Evolutionary conservation across 2,797 vertebrate genomes (phyloP).

Genomic region (Propithecus perrieri): DNA sequence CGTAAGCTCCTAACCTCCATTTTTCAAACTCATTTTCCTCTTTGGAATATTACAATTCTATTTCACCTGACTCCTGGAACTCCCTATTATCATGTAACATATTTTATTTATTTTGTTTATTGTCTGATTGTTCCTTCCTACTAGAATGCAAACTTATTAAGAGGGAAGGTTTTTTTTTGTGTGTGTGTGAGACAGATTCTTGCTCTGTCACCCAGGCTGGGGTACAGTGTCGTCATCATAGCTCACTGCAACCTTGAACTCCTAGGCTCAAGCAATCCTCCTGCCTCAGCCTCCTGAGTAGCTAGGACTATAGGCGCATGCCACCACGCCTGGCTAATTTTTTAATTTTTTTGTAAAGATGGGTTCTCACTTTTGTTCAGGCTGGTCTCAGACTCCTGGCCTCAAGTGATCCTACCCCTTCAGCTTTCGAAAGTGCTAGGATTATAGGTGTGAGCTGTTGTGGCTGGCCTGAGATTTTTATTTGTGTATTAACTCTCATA

Average conservation of each 20-base stretch:
- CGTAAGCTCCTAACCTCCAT: not conserved
- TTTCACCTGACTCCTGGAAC: not conserved
- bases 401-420: not conserved
- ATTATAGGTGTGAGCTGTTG: not conserved
- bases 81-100: not conserved
- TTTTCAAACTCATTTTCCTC: not conserved
- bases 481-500: slow-evolving; percentile 3
- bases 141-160: not conserved
- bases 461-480: not conserved
- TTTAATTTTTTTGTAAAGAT: not conserved
- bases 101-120: not conserved
- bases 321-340: not conserved
- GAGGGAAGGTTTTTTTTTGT: not conserved
- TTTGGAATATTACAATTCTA: slow-evolving; percentile 34
- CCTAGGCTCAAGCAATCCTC: not conserved
- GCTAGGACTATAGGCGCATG: not conserved
- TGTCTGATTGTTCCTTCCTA: not conserved
- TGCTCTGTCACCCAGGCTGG: not conserved
- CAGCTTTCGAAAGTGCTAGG: not conserved
- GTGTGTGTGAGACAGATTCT: not conserved
- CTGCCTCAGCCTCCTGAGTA: not conserved
- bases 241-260: not conserved
- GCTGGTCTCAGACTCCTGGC: not conserved
- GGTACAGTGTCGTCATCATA: not conserved
- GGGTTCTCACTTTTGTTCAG: not conserved